A percentile compares a stretch with the other conserved stretches of the same genome.
These are phyloP conservation scores for Albula glossodonta DNA, from an alignment of 2,113 vertebrate genomes.

Conservation along the genomic window DNA sequence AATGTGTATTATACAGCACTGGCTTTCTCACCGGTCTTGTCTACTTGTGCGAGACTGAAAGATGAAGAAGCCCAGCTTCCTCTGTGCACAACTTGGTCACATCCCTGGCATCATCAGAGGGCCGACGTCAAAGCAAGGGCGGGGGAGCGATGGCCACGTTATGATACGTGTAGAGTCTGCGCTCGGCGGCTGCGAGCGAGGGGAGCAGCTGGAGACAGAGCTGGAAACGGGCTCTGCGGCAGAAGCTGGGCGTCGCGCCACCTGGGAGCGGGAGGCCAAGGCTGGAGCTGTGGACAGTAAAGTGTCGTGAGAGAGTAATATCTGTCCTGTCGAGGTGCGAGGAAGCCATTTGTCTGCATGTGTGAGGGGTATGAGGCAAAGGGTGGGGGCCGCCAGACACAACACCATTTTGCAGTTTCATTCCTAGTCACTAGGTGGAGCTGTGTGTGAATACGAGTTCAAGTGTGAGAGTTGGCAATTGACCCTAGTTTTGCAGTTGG, in stretches of 20 bases:
- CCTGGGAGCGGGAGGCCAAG: neutral
- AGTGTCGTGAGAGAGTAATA: slow-evolving; percentile 15
- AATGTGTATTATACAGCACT: neutral
- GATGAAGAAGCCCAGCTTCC: slow-evolving; percentile 8
- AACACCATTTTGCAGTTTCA: too few species aligned
- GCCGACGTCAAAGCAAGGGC: neutral
- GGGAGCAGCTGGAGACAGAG: neutral
- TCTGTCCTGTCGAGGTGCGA: neutral
- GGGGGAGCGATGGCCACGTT: neutral
- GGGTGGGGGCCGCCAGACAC: slow-evolving; percentile 4
- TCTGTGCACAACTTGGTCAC: neutral
- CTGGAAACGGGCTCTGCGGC: neutral
- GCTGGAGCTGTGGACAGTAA: neutral
- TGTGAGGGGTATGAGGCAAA: neutral
- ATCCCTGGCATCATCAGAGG: neutral
- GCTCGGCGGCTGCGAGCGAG: neutral
- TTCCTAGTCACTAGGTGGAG: too few species aligned
- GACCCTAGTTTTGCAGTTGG: too few species aligned
- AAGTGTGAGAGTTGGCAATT: too few species aligned
- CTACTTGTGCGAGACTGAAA: slow-evolving; percentile 8
- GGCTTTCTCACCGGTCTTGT: neutral
- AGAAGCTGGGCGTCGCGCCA: neutral
- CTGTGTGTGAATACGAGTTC: too few species aligned
- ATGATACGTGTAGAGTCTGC: neutral
- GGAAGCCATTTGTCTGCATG: neutral